Percentiles rank a stretch among this genome's conserved stretches.
Evolutionary conservation across 2,113 vertebrate species (phyloP).

Genomic region (Grammomys dolichurus): DNA sequence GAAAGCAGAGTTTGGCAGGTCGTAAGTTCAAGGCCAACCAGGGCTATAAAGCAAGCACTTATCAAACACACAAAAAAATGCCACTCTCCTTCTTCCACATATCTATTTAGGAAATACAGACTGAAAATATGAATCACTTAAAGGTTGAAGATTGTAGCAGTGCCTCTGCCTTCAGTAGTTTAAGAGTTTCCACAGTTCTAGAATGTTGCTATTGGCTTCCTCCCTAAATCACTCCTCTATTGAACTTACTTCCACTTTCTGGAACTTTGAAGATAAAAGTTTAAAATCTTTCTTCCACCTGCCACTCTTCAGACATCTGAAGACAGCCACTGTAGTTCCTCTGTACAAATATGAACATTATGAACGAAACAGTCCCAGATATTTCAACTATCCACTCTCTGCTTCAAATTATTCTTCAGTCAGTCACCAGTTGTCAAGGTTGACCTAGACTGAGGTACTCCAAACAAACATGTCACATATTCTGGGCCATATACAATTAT

Average conservation of each 20-base stretch:
- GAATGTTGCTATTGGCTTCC: neutral
- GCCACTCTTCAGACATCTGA: neutral
- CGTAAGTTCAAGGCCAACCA: neutral
- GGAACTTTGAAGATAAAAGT: neutral
- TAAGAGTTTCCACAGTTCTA: neutral
- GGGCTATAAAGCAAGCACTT: neutral
- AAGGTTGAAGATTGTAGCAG: neutral
- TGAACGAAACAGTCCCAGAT: neutral
- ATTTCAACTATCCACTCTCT: conserved; percentile 11
- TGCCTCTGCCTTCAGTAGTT: neutral
- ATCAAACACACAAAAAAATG: neutral
- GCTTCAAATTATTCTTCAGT: neutral
- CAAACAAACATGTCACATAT: conserved; percentile 19
- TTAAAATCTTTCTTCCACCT: neutral
- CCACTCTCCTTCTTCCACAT: neutral
- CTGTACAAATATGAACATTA: neutral
- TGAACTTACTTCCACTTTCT: neutral
- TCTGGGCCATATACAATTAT: conserved; percentile 18
- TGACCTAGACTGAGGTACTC: conserved; percentile 5
- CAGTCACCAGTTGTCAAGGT: neutral
- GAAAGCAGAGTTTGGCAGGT: neutral
- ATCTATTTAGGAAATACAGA: conserved; percentile 3
- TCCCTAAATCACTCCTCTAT: neutral
- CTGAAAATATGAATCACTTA: neutral
- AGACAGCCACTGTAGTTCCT: neutral